Base-by-base conservation (phyloP, 2,888 invertebrate genomes). In the Cerceris ruficornis region DNA sequence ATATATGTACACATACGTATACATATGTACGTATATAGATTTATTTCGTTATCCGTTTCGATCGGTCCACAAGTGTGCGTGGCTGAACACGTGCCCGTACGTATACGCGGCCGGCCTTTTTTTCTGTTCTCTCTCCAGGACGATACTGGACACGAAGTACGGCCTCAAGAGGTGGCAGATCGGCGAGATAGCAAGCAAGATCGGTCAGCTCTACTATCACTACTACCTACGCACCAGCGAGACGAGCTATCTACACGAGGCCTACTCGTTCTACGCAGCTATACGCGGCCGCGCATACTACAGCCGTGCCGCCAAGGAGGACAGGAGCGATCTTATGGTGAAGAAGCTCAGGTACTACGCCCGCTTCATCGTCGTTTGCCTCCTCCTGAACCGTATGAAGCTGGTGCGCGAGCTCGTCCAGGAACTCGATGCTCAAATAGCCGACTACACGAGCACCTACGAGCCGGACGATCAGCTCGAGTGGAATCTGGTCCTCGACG, bases 121-220 rank as follows among this genome's bases (percentile, higher is more conserved):
- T n/a, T 52, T 52, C 11, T 28, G 11, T n/a, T 14, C 55, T 55
- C 17, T 55, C 92, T 93, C 28, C 92, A 95, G 95, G 87, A 94
- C 95, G 92, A 95, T 98, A 80, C 94, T 99, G 86, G 98, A 99
- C 92, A 95, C 95, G 81, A 98, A 98, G 93, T 99, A 98, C 93
- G 98, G 98, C 46, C 94, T 99, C 88, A 98, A 99, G 91, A 94
- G 99, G 87, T 99, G 99, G 98, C 99, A 99, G 93, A 98, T 99
- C 88, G 99, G 99, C 68, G 99, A 99, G 93, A 98, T 99, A 84
- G 99, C 98, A 62, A 98, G 98, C 68, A 99, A 99, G 94, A 99
- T 99, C 91, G 99, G 99, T 84, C 99, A 99, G 93, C 95, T 99
- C 43, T 99, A 99, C 93, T 99, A 99, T 93, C 98, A 98, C 93